Evolutionary conservation across 2,113 vertebrate genomes (phyloP).

Genomic region (Oxygymnocypris stewartii): DNA sequence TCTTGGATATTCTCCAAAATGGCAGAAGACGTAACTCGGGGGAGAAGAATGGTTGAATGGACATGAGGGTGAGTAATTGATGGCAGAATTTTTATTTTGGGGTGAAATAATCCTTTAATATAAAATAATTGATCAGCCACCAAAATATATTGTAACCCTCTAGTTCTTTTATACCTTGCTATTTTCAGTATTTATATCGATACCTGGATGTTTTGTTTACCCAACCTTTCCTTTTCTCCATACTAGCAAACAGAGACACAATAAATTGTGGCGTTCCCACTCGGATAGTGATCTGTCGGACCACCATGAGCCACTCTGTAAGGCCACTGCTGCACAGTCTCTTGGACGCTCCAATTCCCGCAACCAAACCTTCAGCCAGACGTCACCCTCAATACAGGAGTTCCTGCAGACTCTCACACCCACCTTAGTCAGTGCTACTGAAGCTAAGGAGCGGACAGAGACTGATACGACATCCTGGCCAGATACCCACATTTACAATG

Average conservation of each 20-base stretch:
- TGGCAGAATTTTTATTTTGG: no score
- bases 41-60: no score
- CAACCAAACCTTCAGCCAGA: slow-evolving; percentile 60
- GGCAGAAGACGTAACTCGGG: no score
- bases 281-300: slow-evolving; percentile 93
- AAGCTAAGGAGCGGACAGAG: background rate
- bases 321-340: slow-evolving; percentile 56
- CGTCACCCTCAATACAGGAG: slow-evolving; percentile 39
- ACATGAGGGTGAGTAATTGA: no score
- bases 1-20: no score
- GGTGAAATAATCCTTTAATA: background rate
- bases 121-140: background rate
- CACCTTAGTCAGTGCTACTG: background rate
- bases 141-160: background rate
- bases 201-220: background rate
- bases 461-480: background rate
- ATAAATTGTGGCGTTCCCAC: slow-evolving; percentile 97
- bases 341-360: slow-evolving; percentile 72
- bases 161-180: background rate
- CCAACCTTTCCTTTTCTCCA: background rate
- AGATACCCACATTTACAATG: slow-evolving; percentile 48
- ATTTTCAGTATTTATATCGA: background rate
- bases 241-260: slow-evolving; percentile 93
- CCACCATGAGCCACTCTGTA: slow-evolving; percentile 78
- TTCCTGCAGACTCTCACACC: slow-evolving; percentile 51